These are phyloP conservation scores for Catostylus mosaicus DNA, from an alignment of 30 jellyfish, hydroid and myxozoan species.

Conservation along the genomic window DNA sequence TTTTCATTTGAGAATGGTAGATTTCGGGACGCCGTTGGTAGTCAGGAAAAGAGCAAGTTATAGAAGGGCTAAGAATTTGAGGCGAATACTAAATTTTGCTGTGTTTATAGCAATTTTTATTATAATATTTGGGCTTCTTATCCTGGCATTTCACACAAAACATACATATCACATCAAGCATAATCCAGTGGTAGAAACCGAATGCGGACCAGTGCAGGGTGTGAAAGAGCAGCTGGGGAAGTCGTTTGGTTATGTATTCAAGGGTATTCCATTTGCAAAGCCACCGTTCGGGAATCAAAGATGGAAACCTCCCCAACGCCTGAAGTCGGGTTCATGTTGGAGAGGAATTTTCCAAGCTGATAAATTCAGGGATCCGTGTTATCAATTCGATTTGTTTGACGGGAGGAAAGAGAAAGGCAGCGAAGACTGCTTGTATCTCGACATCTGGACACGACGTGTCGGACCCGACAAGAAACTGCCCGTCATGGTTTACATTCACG, in stretches of 20 bases:
- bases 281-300: constrained; percentile 83
- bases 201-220: constrained; percentile 15
- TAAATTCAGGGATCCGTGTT: constrained; percentile 24
- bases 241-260: constrained; percentile 20
- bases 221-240: neutral
- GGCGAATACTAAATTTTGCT: neutral
- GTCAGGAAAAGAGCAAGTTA: neutral
- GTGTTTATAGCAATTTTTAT: neutral
- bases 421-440: constrained; percentile 31
- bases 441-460: neutral
- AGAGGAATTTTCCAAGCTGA: constrained; percentile 61
- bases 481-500: constrained; percentile 20
- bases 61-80: neutral
- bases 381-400: neutral
- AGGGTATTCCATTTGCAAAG: constrained; percentile 85
- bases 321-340: constrained; percentile 50
- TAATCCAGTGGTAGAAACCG: constrained; percentile 6
- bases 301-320: constrained; percentile 69
- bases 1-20: neutral
- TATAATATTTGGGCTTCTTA: neutral
- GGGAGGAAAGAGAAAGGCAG: neutral
- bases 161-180: neutral
- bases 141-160: neutral
- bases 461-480: constrained; percentile 27
- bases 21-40: neutral